phyloP scores from a whole-genome alignment of 2,797 vertebrate species.

The Psittacula derbiana region DNA sequence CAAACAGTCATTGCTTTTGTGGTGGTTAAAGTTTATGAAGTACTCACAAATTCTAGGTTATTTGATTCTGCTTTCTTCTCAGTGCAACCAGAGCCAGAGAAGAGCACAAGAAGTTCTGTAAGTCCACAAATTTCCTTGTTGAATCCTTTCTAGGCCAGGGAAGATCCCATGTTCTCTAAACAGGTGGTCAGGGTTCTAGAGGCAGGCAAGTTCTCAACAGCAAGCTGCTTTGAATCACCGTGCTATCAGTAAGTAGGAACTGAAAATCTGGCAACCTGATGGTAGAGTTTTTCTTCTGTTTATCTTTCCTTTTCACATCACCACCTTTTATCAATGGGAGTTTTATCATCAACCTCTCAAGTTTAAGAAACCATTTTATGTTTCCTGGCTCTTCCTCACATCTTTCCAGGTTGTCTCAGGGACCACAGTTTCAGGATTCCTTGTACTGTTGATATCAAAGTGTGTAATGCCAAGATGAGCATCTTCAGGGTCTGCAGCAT shows the following conservation, averaged over 20 bases:
- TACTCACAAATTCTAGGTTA: neutral
- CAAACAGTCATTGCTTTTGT: neutral
- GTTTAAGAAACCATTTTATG: neutral
- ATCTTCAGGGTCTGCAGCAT: neutral
- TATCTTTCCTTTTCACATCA: neutral
- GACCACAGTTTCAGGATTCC: neutral
- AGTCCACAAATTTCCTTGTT: neutral
- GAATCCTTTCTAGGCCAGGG: neutral
- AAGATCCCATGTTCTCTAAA: neutral
- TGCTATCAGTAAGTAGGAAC: neutral
- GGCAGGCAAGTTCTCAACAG: neutral
- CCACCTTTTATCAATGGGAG: neutral
- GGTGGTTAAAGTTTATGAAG: neutral
- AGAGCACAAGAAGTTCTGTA: neutral
- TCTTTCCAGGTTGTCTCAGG: neutral
- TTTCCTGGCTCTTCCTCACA: neutral
- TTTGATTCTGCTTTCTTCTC: neutral
- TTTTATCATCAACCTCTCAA: neutral
- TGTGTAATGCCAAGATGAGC: fast-evolving
- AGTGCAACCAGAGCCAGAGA: neutral
- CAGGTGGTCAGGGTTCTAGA: neutral
- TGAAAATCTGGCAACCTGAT: neutral
- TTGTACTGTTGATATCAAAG: neutral
- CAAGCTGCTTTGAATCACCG: neutral
- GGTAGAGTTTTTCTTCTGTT: neutral